Base-by-base conservation (phyloP, 2,888 invertebrate species). In the Noctuana brunneofusca region DNA sequence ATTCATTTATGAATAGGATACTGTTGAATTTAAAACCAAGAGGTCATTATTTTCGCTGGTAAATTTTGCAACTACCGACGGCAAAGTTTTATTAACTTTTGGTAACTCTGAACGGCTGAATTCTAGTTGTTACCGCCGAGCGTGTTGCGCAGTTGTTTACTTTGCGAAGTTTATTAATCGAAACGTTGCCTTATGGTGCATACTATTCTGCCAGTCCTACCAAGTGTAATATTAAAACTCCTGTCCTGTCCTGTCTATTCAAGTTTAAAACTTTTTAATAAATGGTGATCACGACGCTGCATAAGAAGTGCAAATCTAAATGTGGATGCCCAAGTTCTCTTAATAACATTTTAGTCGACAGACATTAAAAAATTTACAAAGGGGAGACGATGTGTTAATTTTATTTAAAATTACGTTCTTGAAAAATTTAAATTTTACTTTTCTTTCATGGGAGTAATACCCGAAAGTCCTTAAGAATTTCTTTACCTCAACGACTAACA, bases 11-110 rank as follows among this genome's bases (percentile, higher is more conserved):
- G 16, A 41, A 16, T 50, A 38, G 18, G 22, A 14, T 43, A 35
- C 9, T 22, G 22, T 22, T 48, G 54, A 54, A 54, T 53, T 54
- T 48, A 27, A 27, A 48, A 54, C 35, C 54, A 20, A 18, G 35
- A 18, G n/a, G 14, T 54, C 59, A 59, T 59, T 52, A 59, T 43
- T 59, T 46, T 46, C 6, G 59, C 32, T 32, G 22, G 35, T 27
- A n/a, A 48, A 60, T 54, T 54, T 48, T 48, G 53, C 60, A 48
- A 48, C 53, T 53, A 14, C 35, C 48, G 22, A 48, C 24, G 60
- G 18, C 35, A 54, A 60, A 60, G 54, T 60, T 60, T 60, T 60
- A 60, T 60, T 60, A 60, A 60, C 60, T 60, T 60, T 54, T 24
- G 30, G 35, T 38, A 60, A 60, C 60, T 60, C 54, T 32, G 53